phyloP scores from a whole-genome alignment of 2,797 vertebrate genomes.

The Notolepis coatsorum region DNA sequence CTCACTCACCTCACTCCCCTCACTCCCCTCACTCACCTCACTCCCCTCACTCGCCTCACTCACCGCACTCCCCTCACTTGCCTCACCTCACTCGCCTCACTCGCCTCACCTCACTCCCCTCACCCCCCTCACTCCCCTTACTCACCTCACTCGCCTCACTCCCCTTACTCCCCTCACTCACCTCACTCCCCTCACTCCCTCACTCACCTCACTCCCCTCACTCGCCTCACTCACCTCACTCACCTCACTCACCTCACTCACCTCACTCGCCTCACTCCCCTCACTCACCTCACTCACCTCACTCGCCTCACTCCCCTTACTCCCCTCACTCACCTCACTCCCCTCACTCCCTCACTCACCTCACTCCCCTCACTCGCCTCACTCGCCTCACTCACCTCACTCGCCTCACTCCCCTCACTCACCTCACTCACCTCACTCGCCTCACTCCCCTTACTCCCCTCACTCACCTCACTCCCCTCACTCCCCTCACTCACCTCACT shows the following conservation, averaged over 20 bases:
- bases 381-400: no score
- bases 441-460: slow-evolving; percentile 62
- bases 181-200: slow-evolving; percentile 9
- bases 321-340: no score
- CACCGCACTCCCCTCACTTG: slow-evolving; percentile 33
- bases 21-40: slow-evolving; percentile 62
- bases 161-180: slow-evolving; percentile 67
- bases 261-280: slow-evolving; percentile 9
- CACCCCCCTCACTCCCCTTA: slow-evolving; percentile 36
- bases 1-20: slow-evolving; percentile 3
- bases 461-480: no score
- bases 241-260: slow-evolving; percentile 67
- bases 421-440: background rate
- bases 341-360: background rate
- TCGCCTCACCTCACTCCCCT: slow-evolving; percentile 52
- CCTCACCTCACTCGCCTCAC: slow-evolving; percentile 49
- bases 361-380: slow-evolving; percentile 45
- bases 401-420: slow-evolving; percentile 38
- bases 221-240: slow-evolving; percentile 10
- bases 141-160: slow-evolving; percentile 11
- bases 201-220: no score
- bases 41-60: slow-evolving; percentile 9
- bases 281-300: slow-evolving; percentile 27
- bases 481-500: slow-evolving; percentile 28
- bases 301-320: slow-evolving; percentile 56